phyloP scores from a whole-genome alignment of 2,888 invertebrate genomes.

The Nomada lathburiana region DNA sequence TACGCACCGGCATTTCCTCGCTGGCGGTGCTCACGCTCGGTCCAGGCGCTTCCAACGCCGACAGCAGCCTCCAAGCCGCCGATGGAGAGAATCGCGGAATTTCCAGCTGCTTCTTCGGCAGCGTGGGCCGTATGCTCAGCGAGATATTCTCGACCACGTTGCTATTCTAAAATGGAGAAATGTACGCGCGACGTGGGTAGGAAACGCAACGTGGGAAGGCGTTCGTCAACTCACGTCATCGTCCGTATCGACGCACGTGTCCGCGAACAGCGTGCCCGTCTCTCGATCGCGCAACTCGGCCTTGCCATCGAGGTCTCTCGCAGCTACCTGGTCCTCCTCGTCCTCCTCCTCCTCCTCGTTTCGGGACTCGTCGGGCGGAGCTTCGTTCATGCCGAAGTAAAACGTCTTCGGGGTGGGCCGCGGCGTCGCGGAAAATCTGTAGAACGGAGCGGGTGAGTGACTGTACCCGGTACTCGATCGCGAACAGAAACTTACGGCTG shows the following conservation, averaged over 20 bases:
- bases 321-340: conserved; percentile 46
- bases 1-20: conserved; percentile 80
- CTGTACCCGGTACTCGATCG: not conserved
- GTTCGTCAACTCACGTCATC: conserved; percentile 51
- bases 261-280: conserved; percentile 42
- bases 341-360: conserved; percentile 9
- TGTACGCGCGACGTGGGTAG: not conserved
- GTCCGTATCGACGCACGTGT: conserved; percentile 58
- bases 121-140: conserved; percentile 90
- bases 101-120: conserved; percentile 91
- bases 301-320: conserved; percentile 61
- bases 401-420: conserved; percentile 86
- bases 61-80: conserved; percentile 92
- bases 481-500: conserved; percentile 76
- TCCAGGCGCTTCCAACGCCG: conserved; percentile 86
- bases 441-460: not conserved
- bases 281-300: conserved; percentile 63
- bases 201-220: not conserved
- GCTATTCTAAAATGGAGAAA: conserved; percentile 72
- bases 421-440: conserved; percentile 72
- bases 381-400: conserved; percentile 92
- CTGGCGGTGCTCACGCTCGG: conserved; percentile 79
- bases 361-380: conserved; percentile 73
- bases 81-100: conserved; percentile 93
- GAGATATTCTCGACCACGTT: conserved; percentile 88